phyloP scores from a whole-genome alignment of 2,797 vertebrate genomes.

The Alauda arvensis region DNA sequence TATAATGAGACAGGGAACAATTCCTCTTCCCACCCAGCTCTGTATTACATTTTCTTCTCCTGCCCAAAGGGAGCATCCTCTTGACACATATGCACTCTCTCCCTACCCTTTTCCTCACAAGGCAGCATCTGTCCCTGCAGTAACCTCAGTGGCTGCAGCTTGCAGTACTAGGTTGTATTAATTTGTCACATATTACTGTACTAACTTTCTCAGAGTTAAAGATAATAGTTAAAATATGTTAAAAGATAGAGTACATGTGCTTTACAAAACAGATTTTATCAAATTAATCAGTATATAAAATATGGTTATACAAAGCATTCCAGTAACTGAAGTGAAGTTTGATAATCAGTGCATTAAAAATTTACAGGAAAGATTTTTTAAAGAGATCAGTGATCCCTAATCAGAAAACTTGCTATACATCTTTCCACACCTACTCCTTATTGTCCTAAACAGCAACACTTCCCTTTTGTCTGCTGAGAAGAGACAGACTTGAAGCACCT shows the following conservation, averaged over 20 bases:
- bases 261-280: neutral
- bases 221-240: neutral
- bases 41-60: neutral
- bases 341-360: neutral
- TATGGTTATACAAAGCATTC: neutral
- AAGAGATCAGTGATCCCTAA: neutral
- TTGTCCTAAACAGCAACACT: neutral
- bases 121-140: neutral
- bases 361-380: neutral
- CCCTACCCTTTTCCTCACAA: neutral
- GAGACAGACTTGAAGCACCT: neutral
- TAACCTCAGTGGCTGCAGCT: neutral
- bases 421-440: neutral
- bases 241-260: neutral
- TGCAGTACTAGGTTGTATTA: neutral
- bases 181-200: neutral
- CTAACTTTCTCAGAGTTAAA: neutral
- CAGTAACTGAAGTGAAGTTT: neutral
- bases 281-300: neutral
- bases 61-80: neutral
- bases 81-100: neutral
- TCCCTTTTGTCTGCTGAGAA: neutral
- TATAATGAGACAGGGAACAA: neutral
- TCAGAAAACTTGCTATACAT: neutral
- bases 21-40: neutral